Percentiles rank a stretch among this genome's conserved stretches.
These are phyloP conservation scores for Silurus aristotelis DNA, from an alignment of 2,797 vertebrate species.

Conservation along the genomic window DNA sequence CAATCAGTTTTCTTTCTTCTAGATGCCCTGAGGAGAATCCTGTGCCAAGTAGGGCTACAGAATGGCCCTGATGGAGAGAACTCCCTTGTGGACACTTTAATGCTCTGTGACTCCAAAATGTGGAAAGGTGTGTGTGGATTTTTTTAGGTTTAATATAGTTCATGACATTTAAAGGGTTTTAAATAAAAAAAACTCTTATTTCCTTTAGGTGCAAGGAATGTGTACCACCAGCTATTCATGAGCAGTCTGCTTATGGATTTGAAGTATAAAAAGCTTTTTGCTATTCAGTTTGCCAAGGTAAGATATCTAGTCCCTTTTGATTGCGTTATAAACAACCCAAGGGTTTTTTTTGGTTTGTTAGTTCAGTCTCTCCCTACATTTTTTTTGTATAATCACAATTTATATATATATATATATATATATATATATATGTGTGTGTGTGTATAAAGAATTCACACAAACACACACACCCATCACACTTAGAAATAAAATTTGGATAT, in stretches of 20 bases:
- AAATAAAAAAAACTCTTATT: not conserved
- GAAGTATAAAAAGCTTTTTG: slow-evolving; percentile 95
- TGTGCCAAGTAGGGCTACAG: slow-evolving; percentile 93
- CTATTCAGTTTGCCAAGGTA: slow-evolving; percentile 93
- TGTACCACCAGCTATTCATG: slow-evolving; percentile 97
- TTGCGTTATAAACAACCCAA: not conserved
- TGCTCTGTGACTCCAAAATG: slow-evolving; percentile 94
- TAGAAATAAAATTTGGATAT: too few species aligned
- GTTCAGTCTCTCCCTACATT: not conserved
- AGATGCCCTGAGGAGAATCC: slow-evolving; percentile 90
- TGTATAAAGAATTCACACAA: too few species aligned
- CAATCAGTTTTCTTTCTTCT: slow-evolving; percentile 15
- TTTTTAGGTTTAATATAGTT: not conserved
- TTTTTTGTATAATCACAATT: too few species aligned
- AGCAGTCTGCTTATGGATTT: slow-evolving; percentile 97
- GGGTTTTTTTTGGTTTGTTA: not conserved
- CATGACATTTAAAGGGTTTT: not conserved
- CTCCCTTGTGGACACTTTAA: slow-evolving; percentile 88
- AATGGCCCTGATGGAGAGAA: slow-evolving; percentile 84
- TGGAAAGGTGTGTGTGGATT: slow-evolving; percentile 86
- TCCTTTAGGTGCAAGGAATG: slow-evolving; percentile 85
- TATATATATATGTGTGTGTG: too few species aligned
- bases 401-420: too few species aligned
- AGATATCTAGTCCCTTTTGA: slow-evolving; percentile 56
- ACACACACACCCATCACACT: too few species aligned